Evolutionary conservation across 2,113 vertebrate genomes (phyloP), one percentile per base, ranked within the genome.

Genomic region (Aldabrachelys gigantea): DNA sequence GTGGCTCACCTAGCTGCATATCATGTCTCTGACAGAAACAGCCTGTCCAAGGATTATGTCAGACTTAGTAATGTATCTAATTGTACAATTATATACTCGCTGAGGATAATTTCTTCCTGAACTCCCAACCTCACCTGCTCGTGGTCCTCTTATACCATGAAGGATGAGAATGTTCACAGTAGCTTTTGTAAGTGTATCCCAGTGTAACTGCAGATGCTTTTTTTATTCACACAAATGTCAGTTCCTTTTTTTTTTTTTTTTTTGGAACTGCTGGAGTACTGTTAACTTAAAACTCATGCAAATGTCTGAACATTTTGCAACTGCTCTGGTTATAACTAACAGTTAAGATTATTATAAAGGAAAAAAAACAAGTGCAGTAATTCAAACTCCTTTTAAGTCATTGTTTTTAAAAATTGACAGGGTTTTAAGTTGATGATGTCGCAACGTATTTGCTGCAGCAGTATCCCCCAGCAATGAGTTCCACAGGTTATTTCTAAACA

Each of bases 401-500:
- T 62, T 16, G 89, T 85, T 93, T 50, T 14, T 14, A 24, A 19
- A 95, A 86, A 65, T 10, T 29, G 21, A 0, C 0, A n/a, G 14
- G 31, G 4, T 81, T 94, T 90, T 75, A 80, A 88, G 56, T 50
- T 62, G 11, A 56, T 80, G n/a, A 81, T 84, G 5, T 16, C 72
- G 8, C 10, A 94, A 3, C 47, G 62, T 72, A 2, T 85, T 80
- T 92, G 29, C 62, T 89, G 22, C 38, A 94, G 2, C 4, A 3
- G 13, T 13, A 0, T 2, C 50, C 35, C 38, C 44, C 41, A 88
- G 81, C 83, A 88, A 10, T 53, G 47, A 96, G 7, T 86, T 57
- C 62, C 92, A 49, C n/a, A 84, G 80, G 13, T 17, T 69, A 50
- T 69, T 88, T 89, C 49, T 85, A 79, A 13, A 87, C 41, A 94